Percentiles rank a stretch among this genome's conserved stretches.
Conservation (phyloP, 2,113 vertebrate species). For the Xerus inauris region DNA sequence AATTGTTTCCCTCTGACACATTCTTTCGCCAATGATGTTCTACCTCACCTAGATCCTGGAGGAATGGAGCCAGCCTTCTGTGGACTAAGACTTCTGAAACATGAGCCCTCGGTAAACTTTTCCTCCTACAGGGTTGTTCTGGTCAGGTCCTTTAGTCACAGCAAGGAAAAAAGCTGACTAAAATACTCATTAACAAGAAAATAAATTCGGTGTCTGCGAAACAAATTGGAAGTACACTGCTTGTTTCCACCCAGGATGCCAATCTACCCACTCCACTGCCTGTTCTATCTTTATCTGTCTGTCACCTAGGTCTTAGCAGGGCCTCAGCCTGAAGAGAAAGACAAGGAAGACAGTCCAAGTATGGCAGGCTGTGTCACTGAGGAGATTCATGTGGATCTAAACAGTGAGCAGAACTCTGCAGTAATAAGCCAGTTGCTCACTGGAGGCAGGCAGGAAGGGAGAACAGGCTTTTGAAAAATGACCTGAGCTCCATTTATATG, state of each 20-base stretch:
- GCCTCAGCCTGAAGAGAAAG: not conserved
- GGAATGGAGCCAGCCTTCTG: no score
- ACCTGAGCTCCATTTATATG: not conserved
- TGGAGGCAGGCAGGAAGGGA: not conserved
- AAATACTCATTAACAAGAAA: constrained; percentile 63
- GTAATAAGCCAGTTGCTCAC: not conserved
- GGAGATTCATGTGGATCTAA: not conserved
- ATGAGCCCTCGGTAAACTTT: no score
- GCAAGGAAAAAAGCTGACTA: no score
- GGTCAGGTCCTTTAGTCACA: no score
- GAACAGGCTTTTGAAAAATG: not conserved
- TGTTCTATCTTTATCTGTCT: not conserved
- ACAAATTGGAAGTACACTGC: not conserved
- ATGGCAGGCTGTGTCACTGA: not conserved
- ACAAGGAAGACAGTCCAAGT: not conserved
- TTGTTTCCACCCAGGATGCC: not conserved
- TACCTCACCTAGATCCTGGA: no score
- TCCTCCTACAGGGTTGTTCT: no score
- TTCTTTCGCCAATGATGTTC: no score
- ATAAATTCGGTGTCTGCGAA: constrained; percentile 69
- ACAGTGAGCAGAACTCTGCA: not conserved
- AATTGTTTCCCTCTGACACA: no score
- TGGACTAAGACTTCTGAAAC: no score
- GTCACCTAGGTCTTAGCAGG: not conserved
- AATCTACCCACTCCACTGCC: not conserved